phyloP scores from a whole-genome alignment of 2,888 invertebrate species.

The Elaeidobius kamerunicus region DNA sequence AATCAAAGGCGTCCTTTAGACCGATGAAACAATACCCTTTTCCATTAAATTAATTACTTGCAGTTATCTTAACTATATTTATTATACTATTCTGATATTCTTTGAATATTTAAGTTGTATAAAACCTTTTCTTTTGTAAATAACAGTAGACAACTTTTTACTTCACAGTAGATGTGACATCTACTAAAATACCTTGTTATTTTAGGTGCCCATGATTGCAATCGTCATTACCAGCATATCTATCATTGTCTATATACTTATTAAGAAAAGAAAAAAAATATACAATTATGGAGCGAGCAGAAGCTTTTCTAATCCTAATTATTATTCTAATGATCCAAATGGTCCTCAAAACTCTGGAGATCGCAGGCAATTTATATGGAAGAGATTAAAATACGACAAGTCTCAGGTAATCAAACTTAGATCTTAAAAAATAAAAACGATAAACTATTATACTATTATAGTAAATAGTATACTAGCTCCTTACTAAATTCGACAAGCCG shows the following conservation, averaged over 20 bases:
- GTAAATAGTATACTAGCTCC: not conserved
- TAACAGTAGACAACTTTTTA: too few relatives aligned
- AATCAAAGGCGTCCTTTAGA: too few relatives aligned
- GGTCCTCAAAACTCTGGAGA: constrained; percentile 42
- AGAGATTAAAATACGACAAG: constrained; percentile 76
- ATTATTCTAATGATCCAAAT: constrained; percentile 52
- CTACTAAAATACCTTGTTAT: too few relatives aligned
- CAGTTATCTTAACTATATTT: too few relatives aligned
- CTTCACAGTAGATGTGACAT: too few relatives aligned
- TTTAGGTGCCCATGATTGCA: constrained; percentile 44
- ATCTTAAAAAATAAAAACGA: not conserved
- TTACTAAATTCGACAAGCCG: too few relatives aligned
- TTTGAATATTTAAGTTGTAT: too few relatives aligned
- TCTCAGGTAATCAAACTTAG: constrained; percentile 63
- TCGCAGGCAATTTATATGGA: constrained; percentile 64
- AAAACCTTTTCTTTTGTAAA: too few relatives aligned
- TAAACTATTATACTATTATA: too few relatives aligned
- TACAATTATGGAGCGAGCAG: constrained; percentile 58
- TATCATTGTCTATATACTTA: constrained; percentile 50
- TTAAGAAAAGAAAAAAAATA: constrained; percentile 50
- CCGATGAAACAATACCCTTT: too few relatives aligned
- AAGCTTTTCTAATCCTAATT: constrained; percentile 88
- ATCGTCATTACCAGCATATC: constrained; percentile 48
- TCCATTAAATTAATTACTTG: too few relatives aligned
- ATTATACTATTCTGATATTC: too few relatives aligned